Conservation (phyloP, 2,113 vertebrate genomes). For the human region DNA sequence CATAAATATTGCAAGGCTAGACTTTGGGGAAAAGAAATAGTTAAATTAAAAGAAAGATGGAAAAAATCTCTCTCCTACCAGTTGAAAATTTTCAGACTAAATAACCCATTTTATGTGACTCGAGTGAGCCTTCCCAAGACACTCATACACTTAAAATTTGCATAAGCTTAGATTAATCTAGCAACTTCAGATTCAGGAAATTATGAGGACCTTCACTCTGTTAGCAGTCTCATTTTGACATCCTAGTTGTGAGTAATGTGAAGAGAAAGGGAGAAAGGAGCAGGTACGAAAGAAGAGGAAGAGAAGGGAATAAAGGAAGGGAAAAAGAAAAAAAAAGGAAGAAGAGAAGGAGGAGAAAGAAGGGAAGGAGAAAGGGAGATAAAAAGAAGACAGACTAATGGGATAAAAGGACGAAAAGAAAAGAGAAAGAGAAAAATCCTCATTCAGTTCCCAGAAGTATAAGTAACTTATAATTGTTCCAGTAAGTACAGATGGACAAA, state of each 20-base stretch:
- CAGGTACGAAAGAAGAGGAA: neutral
- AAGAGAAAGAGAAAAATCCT: neutral
- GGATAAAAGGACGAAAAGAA: neutral
- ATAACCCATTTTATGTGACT: neutral
- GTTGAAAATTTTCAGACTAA: neutral
- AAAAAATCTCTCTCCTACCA: neutral
- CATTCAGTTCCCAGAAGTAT: neutral
- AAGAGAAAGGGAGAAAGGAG: neutral
- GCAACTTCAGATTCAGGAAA: neutral
- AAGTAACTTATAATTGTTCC: neutral
- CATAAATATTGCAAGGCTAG: neutral
- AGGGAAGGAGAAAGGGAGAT: neutral
- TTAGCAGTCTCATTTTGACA: neutral
- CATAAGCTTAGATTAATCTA: neutral
- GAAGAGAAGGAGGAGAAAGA: neutral
- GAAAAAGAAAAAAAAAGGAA: too few species aligned
- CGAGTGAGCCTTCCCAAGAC: neutral
- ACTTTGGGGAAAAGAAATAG: neutral
- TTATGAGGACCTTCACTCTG: neutral
- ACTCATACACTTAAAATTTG: neutral
- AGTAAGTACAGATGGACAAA: neutral
- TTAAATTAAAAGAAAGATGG: neutral
- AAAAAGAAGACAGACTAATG: neutral
- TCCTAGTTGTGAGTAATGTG: neutral
- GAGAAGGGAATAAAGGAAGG: neutral